Conservation (phyloP, 2,797 vertebrate genomes). For the Tokudaia tokunoshimensis region DNA sequence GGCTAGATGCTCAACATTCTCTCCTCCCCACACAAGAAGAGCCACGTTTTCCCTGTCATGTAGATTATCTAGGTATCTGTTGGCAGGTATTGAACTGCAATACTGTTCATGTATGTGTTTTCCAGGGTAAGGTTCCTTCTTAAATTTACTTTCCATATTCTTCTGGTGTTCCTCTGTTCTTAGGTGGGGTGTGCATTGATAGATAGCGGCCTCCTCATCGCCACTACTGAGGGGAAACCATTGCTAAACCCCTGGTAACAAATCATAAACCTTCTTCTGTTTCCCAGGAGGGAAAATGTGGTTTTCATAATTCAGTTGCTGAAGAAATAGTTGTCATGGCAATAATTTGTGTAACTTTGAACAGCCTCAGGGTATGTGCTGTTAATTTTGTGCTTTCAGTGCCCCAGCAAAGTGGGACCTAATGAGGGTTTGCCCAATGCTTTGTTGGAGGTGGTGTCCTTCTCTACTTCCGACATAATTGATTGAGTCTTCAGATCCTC, state of each 20-base stretch:
- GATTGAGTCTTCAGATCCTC: slow-evolving; percentile 20
- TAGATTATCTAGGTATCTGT: not conserved
- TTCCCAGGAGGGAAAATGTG: not conserved
- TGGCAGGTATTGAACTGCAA: not conserved
- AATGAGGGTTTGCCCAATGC: not conserved
- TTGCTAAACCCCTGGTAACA: not conserved
- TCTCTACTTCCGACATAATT: slow-evolving; percentile 8
- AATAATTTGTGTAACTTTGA: slow-evolving; percentile 59
- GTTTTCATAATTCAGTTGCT: slow-evolving; percentile 57
- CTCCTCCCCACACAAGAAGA: not conserved
- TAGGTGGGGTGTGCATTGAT: not conserved
- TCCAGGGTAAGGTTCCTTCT: not conserved
- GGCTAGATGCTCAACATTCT: not conserved
- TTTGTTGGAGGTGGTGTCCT: slow-evolving; percentile 3
- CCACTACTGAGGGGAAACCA: not conserved
- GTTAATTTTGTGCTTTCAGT: not conserved
- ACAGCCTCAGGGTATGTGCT: not conserved
- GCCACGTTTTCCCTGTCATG: not conserved
- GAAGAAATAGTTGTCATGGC: slow-evolving; percentile 70
- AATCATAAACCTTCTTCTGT: slow-evolving; percentile 18
- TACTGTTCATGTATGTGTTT: not conserved
- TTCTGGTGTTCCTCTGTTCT: not conserved
- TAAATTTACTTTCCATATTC: not conserved
- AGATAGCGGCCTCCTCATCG: not conserved
- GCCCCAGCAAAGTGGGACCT: not conserved